Evolutionary conservation across 2,113 vertebrate genomes (phyloP), one percentile per base, ranked within the genome.

Genomic region (Pseudorectes ferrugineus): DNA sequence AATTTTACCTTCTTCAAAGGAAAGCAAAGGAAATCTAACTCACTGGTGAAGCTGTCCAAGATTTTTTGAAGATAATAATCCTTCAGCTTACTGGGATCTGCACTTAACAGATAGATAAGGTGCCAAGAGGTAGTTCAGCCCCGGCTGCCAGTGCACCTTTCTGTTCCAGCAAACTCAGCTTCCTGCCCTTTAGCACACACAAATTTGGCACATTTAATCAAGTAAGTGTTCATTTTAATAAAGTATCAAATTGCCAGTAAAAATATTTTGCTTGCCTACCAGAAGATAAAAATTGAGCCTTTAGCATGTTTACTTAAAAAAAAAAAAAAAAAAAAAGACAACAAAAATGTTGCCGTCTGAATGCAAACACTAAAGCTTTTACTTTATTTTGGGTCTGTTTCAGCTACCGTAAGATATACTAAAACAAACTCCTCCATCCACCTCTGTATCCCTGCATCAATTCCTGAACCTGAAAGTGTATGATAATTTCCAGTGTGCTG

Each of bases 201-300:
- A 84, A 45, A 81, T 75, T 55, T 71, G 55, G 61, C 70, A 82
- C 36, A 77, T 73, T 76, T 73, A 72, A 92, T 90, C 51, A 71
- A 92, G n/a, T 77, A 48, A 65, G 21, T 46, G 6, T 35, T 92
- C 86, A 88, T 68, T 84, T 92, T 79, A 84, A 28, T 74, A 29
- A 79, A 58, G 38, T 38, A 92, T 81, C 62, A 57, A 52, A 63
- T 73, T 80, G 52, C 38, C 79, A 93, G 33, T 85, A 96, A 67
- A 95, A 93, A 91, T 42, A 42, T 81, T 93, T 81, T 76, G 36
- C 63, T 95, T 93, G 65, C 43, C 67, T 94, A 89, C 18, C 29
- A 81, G 58, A 88, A 93, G 52, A 88, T 45, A 95, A 94, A 89
- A 94, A 75, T 17, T 24, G 26, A 93, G 36, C n/a, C 43, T 88